These are phyloP conservation scores for Gonocerus acuteangulatus DNA, from an alignment of 2,888 invertebrate genomes.

Conservation along the genomic window DNA sequence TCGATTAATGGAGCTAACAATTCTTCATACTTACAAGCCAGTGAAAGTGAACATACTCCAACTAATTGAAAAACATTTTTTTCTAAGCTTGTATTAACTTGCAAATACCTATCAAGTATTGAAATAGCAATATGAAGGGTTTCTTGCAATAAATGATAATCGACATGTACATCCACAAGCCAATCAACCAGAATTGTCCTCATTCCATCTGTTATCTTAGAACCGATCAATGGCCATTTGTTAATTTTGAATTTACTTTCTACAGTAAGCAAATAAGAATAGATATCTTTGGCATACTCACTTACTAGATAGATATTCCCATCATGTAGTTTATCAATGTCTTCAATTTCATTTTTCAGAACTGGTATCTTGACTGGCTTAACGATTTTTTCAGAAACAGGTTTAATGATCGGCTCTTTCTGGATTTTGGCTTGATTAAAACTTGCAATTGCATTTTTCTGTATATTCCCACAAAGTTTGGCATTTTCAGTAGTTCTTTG, in stretches of 20 bases:
- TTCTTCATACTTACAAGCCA: constrained; percentile 94
- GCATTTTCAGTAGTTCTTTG: not conserved
- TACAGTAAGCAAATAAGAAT: not conserved
- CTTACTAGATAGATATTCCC: constrained; percentile 6
- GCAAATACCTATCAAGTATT: constrained; percentile 82
- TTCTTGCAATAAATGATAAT: constrained; percentile 77
- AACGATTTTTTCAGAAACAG: too few relatives aligned
- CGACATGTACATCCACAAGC: constrained; percentile 83
- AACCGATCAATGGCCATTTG: constrained; percentile 3
- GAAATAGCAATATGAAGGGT: constrained; percentile 83
- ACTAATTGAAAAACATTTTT: constrained; percentile 70
- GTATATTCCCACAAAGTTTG: too few relatives aligned
- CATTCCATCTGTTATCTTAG: constrained; percentile 63
- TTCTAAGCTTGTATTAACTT: constrained; percentile 45
- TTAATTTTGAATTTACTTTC: not conserved
- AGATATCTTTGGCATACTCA: constrained; percentile 16
- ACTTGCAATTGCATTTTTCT: not conserved
- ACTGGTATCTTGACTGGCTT: too few relatives aligned
- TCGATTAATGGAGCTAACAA: constrained; percentile 75
- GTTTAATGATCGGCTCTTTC: too few relatives aligned
- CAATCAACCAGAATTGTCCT: constrained; percentile 86
- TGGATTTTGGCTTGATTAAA: not conserved
- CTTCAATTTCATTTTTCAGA: constrained; percentile 3
- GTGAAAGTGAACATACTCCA: constrained; percentile 79
- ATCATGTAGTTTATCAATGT: constrained; percentile 15